Conservation (phyloP, 2,797 vertebrate genomes). For the Cirrhinus molitorella region DNA sequence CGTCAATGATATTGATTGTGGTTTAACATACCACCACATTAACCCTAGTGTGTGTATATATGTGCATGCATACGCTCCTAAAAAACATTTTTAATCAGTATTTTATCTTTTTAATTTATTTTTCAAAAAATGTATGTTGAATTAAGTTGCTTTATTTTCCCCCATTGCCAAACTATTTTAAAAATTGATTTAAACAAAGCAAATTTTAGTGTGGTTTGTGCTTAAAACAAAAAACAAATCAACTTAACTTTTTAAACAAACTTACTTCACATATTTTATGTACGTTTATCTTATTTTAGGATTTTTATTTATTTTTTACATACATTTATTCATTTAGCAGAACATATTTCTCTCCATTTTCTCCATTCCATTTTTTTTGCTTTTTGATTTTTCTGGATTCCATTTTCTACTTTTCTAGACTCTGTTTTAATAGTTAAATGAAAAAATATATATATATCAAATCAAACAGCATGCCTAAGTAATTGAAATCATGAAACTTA, state of each 20-base stretch:
- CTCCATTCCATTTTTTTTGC: no score
- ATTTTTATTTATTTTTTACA: background rate
- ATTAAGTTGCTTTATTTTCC: background rate
- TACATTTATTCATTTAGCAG: background rate
- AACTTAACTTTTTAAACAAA: background rate
- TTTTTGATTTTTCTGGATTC: no score
- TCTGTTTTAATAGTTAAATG: no score
- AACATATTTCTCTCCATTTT: no score
- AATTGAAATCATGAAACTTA: no score
- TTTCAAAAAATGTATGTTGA: background rate
- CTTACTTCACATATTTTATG: background rate
- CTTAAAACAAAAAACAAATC: background rate
- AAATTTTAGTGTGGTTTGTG: background rate
- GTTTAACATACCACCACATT: conserved; percentile 80
- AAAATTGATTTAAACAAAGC: background rate
- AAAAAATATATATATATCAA: no score
- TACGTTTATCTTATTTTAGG: background rate
- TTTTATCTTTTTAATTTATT: background rate
- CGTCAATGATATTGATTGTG: conserved; percentile 96
- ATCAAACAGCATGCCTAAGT: no score
- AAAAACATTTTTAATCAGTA: background rate
- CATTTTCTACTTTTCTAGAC: no score
- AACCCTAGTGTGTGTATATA: conserved; percentile 30
- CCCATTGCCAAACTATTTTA: background rate
- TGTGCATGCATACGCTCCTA: background rate